phyloP scores from a whole-genome alignment of 2,113 vertebrate genomes.

The Mustelus asterias region DNA sequence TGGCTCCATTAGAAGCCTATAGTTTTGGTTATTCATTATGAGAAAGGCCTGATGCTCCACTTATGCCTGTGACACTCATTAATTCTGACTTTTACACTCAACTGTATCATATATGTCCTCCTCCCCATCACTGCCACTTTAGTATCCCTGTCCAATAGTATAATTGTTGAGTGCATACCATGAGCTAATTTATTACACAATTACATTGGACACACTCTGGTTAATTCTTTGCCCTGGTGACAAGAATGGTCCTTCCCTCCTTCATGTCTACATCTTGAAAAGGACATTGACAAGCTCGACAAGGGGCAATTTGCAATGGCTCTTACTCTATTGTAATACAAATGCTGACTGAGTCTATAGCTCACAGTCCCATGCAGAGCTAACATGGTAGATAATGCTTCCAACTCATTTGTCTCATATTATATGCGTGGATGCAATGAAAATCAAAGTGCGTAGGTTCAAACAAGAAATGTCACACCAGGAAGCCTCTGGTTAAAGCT shows the following conservation, averaged over 20 bases:
- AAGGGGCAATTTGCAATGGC: conserved; percentile 26
- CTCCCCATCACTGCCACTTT: neutral
- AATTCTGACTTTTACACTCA: neutral
- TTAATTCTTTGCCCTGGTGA: neutral
- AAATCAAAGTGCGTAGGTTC: conserved; percentile 1
- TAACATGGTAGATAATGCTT: neutral
- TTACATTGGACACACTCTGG: conserved; percentile 32
- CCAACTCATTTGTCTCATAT: conserved; percentile 1
- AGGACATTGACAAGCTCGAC: neutral
- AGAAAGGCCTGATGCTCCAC: neutral
- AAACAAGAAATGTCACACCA: neutral
- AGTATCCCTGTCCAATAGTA: neutral
- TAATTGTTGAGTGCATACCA: neutral
- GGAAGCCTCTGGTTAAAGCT: neutral
- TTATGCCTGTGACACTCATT: neutral
- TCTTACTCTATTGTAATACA: conserved; percentile 29
- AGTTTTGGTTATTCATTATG: neutral
- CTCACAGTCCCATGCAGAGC: neutral
- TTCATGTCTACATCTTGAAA: conserved; percentile 16
- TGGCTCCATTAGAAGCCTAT: neutral
- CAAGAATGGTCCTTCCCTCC: neutral
- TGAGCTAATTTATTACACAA: conserved; percentile 30
- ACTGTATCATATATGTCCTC: neutral
- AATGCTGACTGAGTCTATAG: neutral
- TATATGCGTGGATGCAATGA: neutral